phyloP scores from a whole-genome alignment of 2,888 invertebrate genomes.

The Pyrgus malvae region DNA sequence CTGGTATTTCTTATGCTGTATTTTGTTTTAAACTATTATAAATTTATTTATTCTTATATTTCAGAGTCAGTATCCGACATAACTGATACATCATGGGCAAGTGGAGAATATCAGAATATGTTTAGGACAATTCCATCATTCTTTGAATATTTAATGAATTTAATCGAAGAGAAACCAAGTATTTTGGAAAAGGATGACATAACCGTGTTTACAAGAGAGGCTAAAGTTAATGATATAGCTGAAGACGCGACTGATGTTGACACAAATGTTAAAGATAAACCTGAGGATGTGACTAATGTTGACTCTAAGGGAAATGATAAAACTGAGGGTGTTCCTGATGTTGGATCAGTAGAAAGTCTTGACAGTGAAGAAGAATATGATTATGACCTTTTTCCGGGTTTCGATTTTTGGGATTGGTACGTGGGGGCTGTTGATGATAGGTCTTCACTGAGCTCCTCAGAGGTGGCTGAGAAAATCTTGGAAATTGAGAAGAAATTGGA shows the following conservation, averaged over 20 bases:
- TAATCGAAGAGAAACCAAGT: conserved; percentile 9
- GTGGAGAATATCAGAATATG: conserved; percentile 10
- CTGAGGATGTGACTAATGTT: not conserved
- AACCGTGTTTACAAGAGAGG: conserved; percentile 5
- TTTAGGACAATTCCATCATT: conserved; percentile 11
- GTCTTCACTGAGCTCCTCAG: not conserved
- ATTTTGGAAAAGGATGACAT: conserved; percentile 25
- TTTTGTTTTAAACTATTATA: no score
- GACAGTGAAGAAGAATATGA: not conserved
- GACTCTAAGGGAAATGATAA: no score
- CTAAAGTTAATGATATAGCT: no score
- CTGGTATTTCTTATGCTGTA: no score
- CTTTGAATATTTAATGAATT: conserved; percentile 15
- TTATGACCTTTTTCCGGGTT: not conserved
- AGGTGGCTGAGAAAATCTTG: conserved; percentile 11
- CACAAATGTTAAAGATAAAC: no score
- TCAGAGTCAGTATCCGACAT: conserved; percentile 15
- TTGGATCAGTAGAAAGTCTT: not conserved
- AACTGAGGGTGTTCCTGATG: no score
- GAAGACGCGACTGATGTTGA: not conserved
- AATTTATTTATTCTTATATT: no score
- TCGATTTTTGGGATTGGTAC: conserved; percentile 15
- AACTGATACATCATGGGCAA: conserved; percentile 4
- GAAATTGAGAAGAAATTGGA: conserved; percentile 11
- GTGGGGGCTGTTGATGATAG: not conserved